Base-by-base conservation (phyloP, 2,797 vertebrate species). In the Chlorospingus flavigularis region DNA sequence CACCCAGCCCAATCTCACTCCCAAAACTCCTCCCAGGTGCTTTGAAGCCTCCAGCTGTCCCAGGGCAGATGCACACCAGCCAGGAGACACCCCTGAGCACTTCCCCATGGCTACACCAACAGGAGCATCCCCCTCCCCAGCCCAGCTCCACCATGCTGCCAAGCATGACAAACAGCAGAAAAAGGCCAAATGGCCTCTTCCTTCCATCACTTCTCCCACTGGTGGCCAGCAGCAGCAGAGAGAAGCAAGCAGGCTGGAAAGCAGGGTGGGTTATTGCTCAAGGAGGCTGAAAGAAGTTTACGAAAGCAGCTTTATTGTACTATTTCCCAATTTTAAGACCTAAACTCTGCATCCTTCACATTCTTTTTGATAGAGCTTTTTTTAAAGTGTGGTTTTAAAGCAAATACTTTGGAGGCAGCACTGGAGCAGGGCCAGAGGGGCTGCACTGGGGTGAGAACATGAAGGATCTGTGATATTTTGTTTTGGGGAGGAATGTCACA, bases 401-500 rank as follows among this genome's bases (percentile, higher is more conserved):
- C 23, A 57, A 30, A 58, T 53, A 14, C 5, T 4, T 26, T 33
- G 43, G 45, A 87, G 57, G 75, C 57, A 65, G 47, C 6, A 2
- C 0, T 11, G 65, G 72, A 90, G 23, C 18, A 0, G 0, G 31
- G 47, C 70, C 76, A 88, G 79, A 17, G 54, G 20, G 58, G 39
- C 39, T 53, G 72, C 31, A 1, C 61, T 45, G 77, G 62, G 70
- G 25, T 3, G 24, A n/a, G n/a, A 5, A 25, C 13, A 5, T 1
- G 0, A 40, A 10, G 30, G 88, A 84, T 70, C 67, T 63, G 90
- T 17, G 79, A 78, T n/a, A 62, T 78, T 90, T 92, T 13, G 0
- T 68, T 84, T 51, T 55, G 70, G 62, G 54, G 73, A 95, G 24
- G 90, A 95, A 91, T 86, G 79, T 94, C 88, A 45, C 86, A 75